Percentiles rank a stretch among this genome's conserved stretches.
These are phyloP conservation scores for Liparis tanakae DNA, from an alignment of 2,797 vertebrate genomes.

Conservation along the genomic window DNA sequence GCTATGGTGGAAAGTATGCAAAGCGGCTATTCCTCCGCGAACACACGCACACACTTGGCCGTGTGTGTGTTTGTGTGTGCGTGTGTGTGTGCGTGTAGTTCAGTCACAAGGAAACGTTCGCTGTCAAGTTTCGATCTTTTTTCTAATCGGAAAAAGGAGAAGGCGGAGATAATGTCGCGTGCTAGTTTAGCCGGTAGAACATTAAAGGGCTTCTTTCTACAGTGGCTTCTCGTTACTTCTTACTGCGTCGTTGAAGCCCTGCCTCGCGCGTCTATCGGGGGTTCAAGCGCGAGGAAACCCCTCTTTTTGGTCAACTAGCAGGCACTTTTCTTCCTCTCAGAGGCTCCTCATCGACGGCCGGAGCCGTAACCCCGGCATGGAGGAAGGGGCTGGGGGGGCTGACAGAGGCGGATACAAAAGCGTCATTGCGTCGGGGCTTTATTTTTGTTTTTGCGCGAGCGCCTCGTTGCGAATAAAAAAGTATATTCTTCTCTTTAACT, in stretches of 20 bases:
- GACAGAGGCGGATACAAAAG: constrained; percentile 80
- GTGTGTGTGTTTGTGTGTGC: background rate
- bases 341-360: constrained; percentile 40
- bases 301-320: constrained; percentile 31
- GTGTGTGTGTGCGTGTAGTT: background rate
- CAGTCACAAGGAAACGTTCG: background rate
- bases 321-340: constrained; percentile 37
- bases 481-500: constrained; percentile 53
- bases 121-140: constrained; percentile 13
- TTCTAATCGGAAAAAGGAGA: constrained; percentile 9
- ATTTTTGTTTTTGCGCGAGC: constrained; percentile 47
- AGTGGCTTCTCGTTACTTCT: constrained; percentile 38
- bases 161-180: constrained; percentile 27
- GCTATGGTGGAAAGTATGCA: constrained; percentile 66
- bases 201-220: constrained; percentile 83
- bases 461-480: constrained; percentile 57
- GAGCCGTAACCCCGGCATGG: constrained; percentile 47
- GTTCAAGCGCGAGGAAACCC: constrained; percentile 1
- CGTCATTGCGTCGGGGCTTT: constrained; percentile 58
- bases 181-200: constrained; percentile 80
- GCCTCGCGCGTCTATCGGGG: no score
- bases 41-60: background rate
- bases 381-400: constrained; percentile 44
- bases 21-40: constrained; percentile 30
- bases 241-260: constrained; percentile 14